A percentile compares a stretch with the other conserved stretches of the same genome.
These are phyloP conservation scores for Butorides virescens DNA, from an alignment of 2,113 vertebrate species.

Conservation along the genomic window DNA sequence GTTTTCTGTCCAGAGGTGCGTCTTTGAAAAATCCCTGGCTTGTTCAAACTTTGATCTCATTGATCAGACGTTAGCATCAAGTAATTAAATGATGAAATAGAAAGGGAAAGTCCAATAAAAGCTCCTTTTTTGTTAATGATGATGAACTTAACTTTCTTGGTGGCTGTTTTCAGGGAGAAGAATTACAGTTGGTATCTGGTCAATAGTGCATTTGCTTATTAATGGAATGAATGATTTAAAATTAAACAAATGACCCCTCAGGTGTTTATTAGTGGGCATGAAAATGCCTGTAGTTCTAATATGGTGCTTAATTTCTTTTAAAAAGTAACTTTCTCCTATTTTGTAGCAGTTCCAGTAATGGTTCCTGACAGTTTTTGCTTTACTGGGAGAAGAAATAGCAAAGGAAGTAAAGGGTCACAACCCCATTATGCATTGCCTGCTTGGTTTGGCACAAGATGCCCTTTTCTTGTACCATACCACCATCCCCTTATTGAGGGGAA, in stretches of 20 bases:
- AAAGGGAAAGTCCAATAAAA: conserved; percentile 61
- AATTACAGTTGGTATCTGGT: conserved; percentile 3
- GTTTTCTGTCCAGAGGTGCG: neutral
- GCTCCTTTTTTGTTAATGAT: conserved; percentile 48
- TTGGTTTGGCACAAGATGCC: neutral
- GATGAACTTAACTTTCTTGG: conserved; percentile 30
- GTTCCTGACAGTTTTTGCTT: neutral
- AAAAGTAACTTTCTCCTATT: neutral
- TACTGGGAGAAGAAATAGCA: neutral
- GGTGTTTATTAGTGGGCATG: neutral
- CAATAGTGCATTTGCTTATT: conserved; percentile 51
- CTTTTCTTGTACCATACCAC: neutral
- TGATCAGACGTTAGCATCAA: conserved; percentile 33
- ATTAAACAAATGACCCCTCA: conserved; percentile 5
- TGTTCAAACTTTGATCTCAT: conserved; percentile 32
- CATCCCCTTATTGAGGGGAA: accelerated
- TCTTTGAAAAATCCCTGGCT: conserved; percentile 7
- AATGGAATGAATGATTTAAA: conserved; percentile 23
- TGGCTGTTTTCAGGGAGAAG: conserved; percentile 25
- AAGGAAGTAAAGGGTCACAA: neutral
- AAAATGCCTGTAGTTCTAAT: neutral
- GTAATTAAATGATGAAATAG: conserved; percentile 66
- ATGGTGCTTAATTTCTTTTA: neutral
- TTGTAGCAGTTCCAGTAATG: neutral
- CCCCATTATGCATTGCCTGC: neutral